phyloP scores from a whole-genome alignment of 1,140 invertebrate species.

The Pogonomyrmex barbatus region DNA sequence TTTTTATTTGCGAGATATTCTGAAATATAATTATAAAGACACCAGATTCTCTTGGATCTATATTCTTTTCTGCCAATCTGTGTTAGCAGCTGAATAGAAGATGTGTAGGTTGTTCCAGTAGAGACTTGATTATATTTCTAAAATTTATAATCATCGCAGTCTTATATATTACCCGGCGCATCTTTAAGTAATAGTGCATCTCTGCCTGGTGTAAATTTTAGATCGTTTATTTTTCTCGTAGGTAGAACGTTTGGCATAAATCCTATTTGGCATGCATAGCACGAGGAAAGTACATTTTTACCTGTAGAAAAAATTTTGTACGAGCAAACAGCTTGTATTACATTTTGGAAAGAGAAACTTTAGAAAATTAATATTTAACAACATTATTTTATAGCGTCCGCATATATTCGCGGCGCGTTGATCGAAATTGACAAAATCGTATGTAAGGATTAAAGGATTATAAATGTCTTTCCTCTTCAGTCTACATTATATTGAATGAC shows the following conservation, averaged over 20 bases:
- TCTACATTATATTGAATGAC: slow-evolving; percentile 66
- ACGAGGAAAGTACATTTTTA: slow-evolving; percentile 56
- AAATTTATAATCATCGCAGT: slow-evolving; percentile 72
- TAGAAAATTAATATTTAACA: not conserved
- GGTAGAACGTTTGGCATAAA: slow-evolving; percentile 73
- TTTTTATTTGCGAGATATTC: slow-evolving; percentile 23
- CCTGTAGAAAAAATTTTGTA: slow-evolving; percentile 31
- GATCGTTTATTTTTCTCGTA: slow-evolving; percentile 74
- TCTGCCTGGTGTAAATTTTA: slow-evolving; percentile 79
- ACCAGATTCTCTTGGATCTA: slow-evolving; percentile 81
- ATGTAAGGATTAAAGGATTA: not conserved
- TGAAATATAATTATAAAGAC: slow-evolving; percentile 52
- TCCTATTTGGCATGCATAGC: slow-evolving; percentile 50
- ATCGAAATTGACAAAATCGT: not conserved
- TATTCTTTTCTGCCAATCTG: slow-evolving; percentile 81
- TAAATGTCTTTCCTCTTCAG: slow-evolving; percentile 48
- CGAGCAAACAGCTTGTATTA: not conserved
- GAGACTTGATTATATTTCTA: slow-evolving; percentile 79
- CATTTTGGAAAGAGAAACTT: slow-evolving; percentile 20
- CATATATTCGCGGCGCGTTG: not conserved
- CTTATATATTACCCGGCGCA: slow-evolving; percentile 68
- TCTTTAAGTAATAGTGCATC: slow-evolving; percentile 81
- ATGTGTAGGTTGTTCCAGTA: slow-evolving; percentile 83
- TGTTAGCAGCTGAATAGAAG: slow-evolving; percentile 83
- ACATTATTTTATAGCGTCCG: not conserved